Percentiles rank a stretch among this genome's conserved stretches.
phyloP scores from a whole-genome alignment of 2,113 vertebrate species.

The Solea solea region DNA sequence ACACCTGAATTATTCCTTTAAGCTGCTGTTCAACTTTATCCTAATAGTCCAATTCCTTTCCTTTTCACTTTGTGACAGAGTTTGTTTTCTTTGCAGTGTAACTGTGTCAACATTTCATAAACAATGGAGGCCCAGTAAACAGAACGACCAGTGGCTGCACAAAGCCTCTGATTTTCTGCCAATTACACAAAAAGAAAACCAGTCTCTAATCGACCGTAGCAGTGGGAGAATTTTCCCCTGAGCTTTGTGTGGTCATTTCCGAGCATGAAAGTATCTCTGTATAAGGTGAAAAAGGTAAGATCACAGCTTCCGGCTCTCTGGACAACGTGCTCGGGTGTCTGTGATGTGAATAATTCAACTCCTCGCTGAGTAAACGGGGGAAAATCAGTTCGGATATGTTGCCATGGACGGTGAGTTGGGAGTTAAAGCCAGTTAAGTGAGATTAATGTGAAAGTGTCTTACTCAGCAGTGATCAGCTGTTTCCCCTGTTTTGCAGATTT shows the following conservation, averaged over 20 bases:
- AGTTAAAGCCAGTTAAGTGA: background rate
- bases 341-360: constrained; percentile 79
- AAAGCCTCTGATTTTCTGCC: constrained; percentile 63
- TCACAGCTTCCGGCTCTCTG: constrained; percentile 33
- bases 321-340: constrained; percentile 62
- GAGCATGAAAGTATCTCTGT: background rate
- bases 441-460: background rate
- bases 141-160: constrained; percentile 44
- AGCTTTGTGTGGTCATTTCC: background rate
- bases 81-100: constrained; percentile 40
- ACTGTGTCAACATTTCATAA: constrained; percentile 58
- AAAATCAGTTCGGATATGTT: constrained; percentile 77
- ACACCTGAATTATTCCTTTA: too few species aligned
- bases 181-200: constrained; percentile 42
- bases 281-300: constrained; percentile 16
- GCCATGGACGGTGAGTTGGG: constrained; percentile 74
- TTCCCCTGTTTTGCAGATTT: constrained; percentile 58
- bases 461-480: constrained; percentile 2
- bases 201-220: background rate
- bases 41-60: background rate
- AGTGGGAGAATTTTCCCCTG: constrained; percentile 7
- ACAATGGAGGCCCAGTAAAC: constrained; percentile 48
- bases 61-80: constrained; percentile 41
- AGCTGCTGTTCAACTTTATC: background rate
- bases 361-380: constrained; percentile 50